A percentile compares a stretch with the other conserved stretches of the same genome.
These are phyloP conservation scores for Stomorhina lunata DNA, from an alignment of 2,888 invertebrate genomes.

Conservation along the genomic window DNA sequence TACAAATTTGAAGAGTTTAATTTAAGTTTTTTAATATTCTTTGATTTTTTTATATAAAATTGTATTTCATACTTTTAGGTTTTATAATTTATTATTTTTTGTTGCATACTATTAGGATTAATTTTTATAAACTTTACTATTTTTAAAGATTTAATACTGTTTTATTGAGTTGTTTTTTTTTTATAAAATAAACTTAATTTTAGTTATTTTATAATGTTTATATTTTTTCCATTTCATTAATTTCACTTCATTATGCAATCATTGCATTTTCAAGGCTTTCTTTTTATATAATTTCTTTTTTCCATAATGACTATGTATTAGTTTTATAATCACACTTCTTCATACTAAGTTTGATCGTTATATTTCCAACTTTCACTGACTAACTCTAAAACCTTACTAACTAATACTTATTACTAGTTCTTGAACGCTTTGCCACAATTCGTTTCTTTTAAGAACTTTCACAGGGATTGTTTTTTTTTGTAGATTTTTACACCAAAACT, in stretches of 20 bases:
- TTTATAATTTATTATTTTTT: no score
- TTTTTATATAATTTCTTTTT: conserved; percentile 36
- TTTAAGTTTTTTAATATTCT: no score
- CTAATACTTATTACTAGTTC: neutral
- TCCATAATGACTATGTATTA: neutral
- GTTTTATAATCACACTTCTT: neutral
- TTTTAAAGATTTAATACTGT: neutral
- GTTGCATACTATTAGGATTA: no score
- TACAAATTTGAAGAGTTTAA: no score
- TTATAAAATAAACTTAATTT: neutral
- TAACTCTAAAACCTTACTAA: conserved; percentile 59
- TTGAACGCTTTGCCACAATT: conserved; percentile 6
- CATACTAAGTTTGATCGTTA: conserved; percentile 30
- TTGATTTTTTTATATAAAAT: neutral
- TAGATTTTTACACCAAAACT: no score
- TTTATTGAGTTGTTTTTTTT: neutral
- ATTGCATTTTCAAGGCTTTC: conserved; percentile 65
- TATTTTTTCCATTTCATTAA: conserved; percentile 9
- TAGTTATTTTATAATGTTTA: neutral
- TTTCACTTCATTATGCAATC: conserved; percentile 71
- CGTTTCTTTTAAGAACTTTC: conserved; percentile 29
- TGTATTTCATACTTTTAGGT: neutral
- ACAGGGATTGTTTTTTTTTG: conserved; percentile 30
- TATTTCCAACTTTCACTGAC: conserved; percentile 56
- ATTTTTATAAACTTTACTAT: no score